Percentiles rank a stretch among this genome's conserved stretches.
phyloP scores from a whole-genome alignment of 2,888 invertebrate species.

The Pimpla rufipes region DNA sequence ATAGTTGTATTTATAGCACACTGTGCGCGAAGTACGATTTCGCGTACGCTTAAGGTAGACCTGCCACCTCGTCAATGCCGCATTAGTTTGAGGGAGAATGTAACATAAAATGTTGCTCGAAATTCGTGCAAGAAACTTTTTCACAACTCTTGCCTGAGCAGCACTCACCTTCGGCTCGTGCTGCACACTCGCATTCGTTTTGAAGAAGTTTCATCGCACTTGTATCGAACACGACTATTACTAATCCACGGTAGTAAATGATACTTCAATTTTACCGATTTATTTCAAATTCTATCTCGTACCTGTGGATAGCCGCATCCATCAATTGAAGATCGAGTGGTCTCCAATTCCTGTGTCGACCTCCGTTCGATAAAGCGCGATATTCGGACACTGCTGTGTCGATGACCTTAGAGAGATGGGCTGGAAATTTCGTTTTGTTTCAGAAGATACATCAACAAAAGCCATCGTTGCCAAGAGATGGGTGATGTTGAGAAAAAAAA shows the following conservation, averaged over 20 bases:
- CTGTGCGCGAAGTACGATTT: constrained; percentile 7
- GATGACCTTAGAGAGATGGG: constrained; percentile 17
- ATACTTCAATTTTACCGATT: constrained; percentile 26
- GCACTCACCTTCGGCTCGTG: not conserved
- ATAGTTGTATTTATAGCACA: not conserved
- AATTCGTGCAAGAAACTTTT: not conserved
- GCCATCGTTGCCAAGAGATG: constrained; percentile 5
- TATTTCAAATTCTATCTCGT: constrained; percentile 26
- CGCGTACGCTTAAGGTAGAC: constrained; percentile 7
- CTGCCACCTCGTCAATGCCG: not conserved
- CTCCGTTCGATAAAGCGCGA: not conserved
- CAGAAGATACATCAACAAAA: not conserved
- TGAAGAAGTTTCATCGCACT: not conserved
- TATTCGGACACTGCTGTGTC: constrained; percentile 21
- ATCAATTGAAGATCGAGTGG: constrained; percentile 37
- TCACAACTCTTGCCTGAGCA: not conserved
- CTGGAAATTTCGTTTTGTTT: not conserved
- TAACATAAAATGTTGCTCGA: not conserved
- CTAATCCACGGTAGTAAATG: constrained; percentile 6
- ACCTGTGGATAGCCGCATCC: constrained; percentile 23
- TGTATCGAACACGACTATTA: not conserved
- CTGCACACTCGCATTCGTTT: constrained; percentile 7
- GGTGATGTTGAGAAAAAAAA: constrained; percentile 9
- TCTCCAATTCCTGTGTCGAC: constrained; percentile 23
- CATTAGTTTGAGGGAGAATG: constrained; percentile 21